Conservation (phyloP, 2,113 vertebrate genomes). For the Philantomba maxwellii region DNA sequence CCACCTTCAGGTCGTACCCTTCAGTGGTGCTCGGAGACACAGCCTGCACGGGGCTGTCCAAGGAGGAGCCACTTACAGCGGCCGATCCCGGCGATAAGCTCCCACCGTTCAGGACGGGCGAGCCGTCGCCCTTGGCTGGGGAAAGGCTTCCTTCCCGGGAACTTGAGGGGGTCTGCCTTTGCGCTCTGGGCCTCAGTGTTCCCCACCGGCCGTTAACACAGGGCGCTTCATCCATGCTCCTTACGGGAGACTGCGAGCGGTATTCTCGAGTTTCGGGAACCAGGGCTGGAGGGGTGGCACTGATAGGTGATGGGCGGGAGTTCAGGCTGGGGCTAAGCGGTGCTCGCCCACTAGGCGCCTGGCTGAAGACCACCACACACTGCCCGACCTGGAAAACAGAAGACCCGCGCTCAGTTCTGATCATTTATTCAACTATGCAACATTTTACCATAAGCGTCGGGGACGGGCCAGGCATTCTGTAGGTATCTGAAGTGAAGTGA, state of each 20-base stretch:
- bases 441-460: neutral
- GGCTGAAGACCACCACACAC: slow-evolving; percentile 98
- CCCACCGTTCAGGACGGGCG: slow-evolving; percentile 90
- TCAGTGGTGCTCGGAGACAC: slow-evolving; percentile 83
- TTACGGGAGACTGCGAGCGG: slow-evolving; percentile 92
- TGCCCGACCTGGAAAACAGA: slow-evolving; percentile 88
- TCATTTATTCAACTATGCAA: neutral
- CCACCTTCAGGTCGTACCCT: slow-evolving; percentile 74
- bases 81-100: slow-evolving; percentile 84
- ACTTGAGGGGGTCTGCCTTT: slow-evolving; percentile 80
- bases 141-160: slow-evolving; percentile 93
- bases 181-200: slow-evolving; percentile 87
- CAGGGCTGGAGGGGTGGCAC: slow-evolving; percentile 90
- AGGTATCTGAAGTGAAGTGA: too few relatives aligned
- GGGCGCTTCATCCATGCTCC: slow-evolving; percentile 89
- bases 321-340: slow-evolving; percentile 97
- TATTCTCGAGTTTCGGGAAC: slow-evolving; percentile 88
- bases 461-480: neutral
- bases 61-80: slow-evolving; percentile 57
- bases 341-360: slow-evolving; percentile 94
- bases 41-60: slow-evolving; percentile 88
- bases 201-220: slow-evolving; percentile 98
- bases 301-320: slow-evolving; percentile 97
- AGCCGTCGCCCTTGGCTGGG: slow-evolving; percentile 85
- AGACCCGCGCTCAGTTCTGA: neutral